These are phyloP conservation scores for Globodera ellingtonae DNA, from an alignment of 1,140 invertebrate genomes.

Conservation along the genomic window DNA sequence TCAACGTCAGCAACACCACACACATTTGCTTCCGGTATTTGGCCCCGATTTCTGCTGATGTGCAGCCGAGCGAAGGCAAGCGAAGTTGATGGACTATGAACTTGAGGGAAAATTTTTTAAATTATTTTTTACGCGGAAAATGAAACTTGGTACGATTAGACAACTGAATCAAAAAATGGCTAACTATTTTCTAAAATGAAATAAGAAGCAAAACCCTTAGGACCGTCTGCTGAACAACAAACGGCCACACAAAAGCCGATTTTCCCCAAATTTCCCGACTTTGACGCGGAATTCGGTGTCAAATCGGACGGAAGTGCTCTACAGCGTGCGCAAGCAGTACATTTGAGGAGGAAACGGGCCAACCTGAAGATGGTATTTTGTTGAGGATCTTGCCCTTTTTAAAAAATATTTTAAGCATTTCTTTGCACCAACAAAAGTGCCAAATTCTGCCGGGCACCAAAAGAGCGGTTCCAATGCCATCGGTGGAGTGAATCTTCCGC, in stretches of 20 bases:
- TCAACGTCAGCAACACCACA: constrained; percentile 49
- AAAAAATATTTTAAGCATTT: constrained; percentile 2
- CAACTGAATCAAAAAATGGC: too few species aligned
- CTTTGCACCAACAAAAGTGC: constrained; percentile 16
- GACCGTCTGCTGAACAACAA: neutral
- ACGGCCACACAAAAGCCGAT: constrained; percentile 7
- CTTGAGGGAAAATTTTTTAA: too few species aligned
- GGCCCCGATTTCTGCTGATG: neutral
- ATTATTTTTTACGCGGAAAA: too few species aligned
- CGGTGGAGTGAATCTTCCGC: neutral
- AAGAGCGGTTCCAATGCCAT: neutral
- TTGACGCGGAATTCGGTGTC: constrained; percentile 33
- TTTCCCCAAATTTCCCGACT: constrained; percentile 19
- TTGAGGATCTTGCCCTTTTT: neutral
- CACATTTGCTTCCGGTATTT: constrained; percentile 60
- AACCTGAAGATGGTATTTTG: constrained; percentile 30
- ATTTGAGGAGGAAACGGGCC: constrained; percentile 19
- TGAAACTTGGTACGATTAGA: too few species aligned
- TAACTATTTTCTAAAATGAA: neutral
- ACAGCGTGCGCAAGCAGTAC: constrained; percentile 1
- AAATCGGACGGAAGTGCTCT: constrained; percentile 14
- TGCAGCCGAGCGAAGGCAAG: neutral
- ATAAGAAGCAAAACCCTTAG: neutral
- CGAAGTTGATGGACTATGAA: neutral
- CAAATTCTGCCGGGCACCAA: neutral